Evolutionary conservation across 2,888 invertebrate species (phyloP), one percentile per base, ranked within the genome.

Genomic region (Ommatoiulus sabulosus): DNA sequence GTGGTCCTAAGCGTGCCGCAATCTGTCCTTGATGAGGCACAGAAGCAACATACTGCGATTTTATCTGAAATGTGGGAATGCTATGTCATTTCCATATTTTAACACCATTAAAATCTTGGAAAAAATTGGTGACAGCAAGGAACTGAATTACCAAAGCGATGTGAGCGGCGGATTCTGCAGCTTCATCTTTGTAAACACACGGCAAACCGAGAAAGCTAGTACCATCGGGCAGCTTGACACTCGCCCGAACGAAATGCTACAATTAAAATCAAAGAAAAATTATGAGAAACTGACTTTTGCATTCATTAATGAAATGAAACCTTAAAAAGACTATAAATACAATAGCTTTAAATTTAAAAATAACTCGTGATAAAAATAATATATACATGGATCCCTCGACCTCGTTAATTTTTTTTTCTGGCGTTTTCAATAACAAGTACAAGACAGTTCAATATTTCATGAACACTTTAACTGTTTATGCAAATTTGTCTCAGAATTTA

Each of bases 141-240:
- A 10, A 15, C 6, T 20, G 17, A 63, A 63, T 46, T 63, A 63
- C 63, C 63, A 63, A 63, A 63, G 63, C 87, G 12, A n/a, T 12
- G 12, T 80, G 44, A 8, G 92, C 92, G 4, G 92, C 92, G 89
- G 91, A 91, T 88, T 92, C 92, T 43, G 91, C 91, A 44, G 92
- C 95, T 90, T 93, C 93, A 87, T 93, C 93, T 88, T 93, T 92
- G 44, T 92, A 93, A 4, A 90, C 87, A n/a, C 93, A 93, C 48
- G 92, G 91, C 6, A 93, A 93, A 10, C 95, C 94, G 57, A 92
- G 91, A 89, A 94, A 93, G 17, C 92, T 90, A 48, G 92, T 91
- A 44, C 93, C 93, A 90, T 93, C 93, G 0, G 94, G 93, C 63
- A 95, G 90, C 1, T 92, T 92, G 46, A 95, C 93, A 90, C 93